These are phyloP conservation scores for Digitonthophagus gazella DNA, from an alignment of 2,888 invertebrate species.

Conservation along the genomic window DNA sequence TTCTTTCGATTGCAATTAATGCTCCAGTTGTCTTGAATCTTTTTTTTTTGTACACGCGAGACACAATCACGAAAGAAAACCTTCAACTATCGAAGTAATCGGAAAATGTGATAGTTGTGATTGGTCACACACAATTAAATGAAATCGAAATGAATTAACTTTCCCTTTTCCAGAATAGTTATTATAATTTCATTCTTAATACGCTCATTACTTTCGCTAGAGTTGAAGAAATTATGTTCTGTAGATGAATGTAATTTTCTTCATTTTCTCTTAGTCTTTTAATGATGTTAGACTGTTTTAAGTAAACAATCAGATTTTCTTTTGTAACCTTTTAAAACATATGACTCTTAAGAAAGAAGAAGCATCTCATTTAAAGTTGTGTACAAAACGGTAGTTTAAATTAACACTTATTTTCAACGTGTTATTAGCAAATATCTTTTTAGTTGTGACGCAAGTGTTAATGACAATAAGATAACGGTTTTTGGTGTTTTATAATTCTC, in stretches of 20 bases:
- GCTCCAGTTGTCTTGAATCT: background rate
- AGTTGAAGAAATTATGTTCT: background rate
- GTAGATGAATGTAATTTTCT: background rate
- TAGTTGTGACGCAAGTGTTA: background rate
- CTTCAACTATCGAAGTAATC: background rate
- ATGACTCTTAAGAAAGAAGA: too few relatives aligned
- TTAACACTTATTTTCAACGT: background rate
- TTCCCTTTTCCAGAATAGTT: background rate
- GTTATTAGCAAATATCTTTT: background rate
- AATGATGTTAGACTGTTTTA: too few relatives aligned
- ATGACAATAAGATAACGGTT: background rate
- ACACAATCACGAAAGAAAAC: background rate
- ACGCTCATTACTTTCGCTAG: background rate
- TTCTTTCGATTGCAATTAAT: background rate
- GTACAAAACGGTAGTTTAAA: background rate
- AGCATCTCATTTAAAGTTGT: background rate
- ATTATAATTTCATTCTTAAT: background rate
- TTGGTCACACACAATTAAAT: background rate
- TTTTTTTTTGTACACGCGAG: background rate
- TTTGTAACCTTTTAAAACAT: too few relatives aligned
- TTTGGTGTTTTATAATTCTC: background rate
- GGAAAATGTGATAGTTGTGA: background rate
- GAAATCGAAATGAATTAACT: background rate
- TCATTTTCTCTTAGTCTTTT: too few relatives aligned
- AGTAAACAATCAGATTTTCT: too few relatives aligned